Evolutionary conservation across 1,140 invertebrate genomes (phyloP).

Genomic region (Drosophila nigrodunni): DNA sequence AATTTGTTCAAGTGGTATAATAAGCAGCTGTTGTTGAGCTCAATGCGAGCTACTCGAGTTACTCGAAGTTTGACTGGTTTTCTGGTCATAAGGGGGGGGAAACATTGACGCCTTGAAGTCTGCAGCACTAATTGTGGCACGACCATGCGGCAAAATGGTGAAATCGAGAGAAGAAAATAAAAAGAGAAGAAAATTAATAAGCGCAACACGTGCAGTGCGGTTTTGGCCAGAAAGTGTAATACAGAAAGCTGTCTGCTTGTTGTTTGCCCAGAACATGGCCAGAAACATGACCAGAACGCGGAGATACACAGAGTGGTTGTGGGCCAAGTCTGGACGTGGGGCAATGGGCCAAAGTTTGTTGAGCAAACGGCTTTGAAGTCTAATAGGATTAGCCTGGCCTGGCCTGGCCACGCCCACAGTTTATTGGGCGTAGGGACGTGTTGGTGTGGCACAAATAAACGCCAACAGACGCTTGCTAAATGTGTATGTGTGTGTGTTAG

Average conservation of each 20-base stretch:
- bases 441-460: conserved; percentile 62
- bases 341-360: conserved; percentile 69
- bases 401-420: conserved; percentile 5
- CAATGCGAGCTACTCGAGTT: not conserved
- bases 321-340: conserved; percentile 42
- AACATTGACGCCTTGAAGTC: conserved; percentile 30
- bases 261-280: conserved; percentile 14
- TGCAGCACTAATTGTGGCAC: conserved; percentile 65
- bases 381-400: conserved; percentile 74
- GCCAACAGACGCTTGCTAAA: conserved; percentile 9
- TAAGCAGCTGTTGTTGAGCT: conserved; percentile 28
- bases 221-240: conserved; percentile 45
- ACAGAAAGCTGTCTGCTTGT: conserved; percentile 37
- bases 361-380: conserved; percentile 77
- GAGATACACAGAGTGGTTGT: not conserved
- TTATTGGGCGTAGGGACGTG: conserved; percentile 53
- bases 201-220: conserved; percentile 70
- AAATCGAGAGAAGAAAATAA: not conserved
- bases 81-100: conserved; percentile 6
- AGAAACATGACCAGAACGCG: not conserved
- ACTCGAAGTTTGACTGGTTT: conserved; percentile 8
- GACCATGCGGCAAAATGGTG: conserved; percentile 36
- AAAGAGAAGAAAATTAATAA: conserved; percentile 67
- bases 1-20: conserved; percentile 57
- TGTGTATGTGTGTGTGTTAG: conserved; percentile 11